Conservation (phyloP, 2,113 vertebrate genomes). For the Pluvialis apricaria region DNA sequence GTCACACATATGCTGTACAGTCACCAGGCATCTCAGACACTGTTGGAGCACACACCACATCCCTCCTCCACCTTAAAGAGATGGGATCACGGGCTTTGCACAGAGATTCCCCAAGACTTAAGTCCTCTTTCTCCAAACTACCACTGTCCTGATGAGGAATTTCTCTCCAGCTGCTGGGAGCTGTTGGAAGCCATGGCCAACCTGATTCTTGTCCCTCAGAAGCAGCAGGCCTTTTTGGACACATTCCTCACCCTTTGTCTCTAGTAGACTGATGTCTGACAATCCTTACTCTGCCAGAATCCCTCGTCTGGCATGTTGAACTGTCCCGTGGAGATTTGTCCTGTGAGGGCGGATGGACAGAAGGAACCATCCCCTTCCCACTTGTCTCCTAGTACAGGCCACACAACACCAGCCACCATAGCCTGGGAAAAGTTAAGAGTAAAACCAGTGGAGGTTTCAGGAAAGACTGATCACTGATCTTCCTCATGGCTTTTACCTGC, state of each 20-base stretch:
- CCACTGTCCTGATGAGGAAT: background rate
- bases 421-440: background rate
- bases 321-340: background rate
- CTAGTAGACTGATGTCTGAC: background rate
- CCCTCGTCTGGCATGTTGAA: background rate
- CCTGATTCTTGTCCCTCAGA: background rate
- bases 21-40: background rate
- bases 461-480: background rate
- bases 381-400: background rate
- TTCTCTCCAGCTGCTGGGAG: background rate
- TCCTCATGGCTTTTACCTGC: background rate
- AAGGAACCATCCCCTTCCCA: background rate
- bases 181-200: background rate
- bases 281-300: background rate
- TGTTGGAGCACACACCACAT: background rate
- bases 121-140: background rate
- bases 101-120: background rate
- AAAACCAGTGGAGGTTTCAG: background rate
- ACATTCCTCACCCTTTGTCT: background rate
- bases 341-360: background rate
- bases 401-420: background rate
- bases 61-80: background rate
- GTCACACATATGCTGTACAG: fast-evolving
- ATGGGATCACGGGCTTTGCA: background rate
- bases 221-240: background rate